phyloP scores from a whole-genome alignment of 2,113 vertebrate species.

The Phycodurus eques region DNA sequence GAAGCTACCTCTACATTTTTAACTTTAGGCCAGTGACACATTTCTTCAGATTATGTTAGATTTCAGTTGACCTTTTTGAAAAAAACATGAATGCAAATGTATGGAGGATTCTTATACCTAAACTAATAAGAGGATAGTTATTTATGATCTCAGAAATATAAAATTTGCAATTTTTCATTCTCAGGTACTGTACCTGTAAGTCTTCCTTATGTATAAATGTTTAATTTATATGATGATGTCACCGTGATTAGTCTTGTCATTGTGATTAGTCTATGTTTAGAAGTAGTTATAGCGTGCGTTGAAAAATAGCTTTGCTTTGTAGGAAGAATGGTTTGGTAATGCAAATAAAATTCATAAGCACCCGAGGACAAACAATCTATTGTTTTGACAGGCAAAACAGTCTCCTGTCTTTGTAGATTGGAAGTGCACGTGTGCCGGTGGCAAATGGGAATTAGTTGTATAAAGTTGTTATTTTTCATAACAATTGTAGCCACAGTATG shows the following conservation, averaged over 20 bases:
- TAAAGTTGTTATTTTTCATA: conserved; percentile 5
- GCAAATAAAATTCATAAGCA: conserved; percentile 66
- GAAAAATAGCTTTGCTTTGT: conserved; percentile 39
- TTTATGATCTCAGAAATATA: conserved; percentile 10
- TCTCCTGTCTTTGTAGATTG: conserved; percentile 10
- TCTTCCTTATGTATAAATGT: background rate
- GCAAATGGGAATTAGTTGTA: conserved; percentile 21
- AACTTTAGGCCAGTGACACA: background rate
- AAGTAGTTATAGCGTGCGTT: background rate
- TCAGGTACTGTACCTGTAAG: background rate
- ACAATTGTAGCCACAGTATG: conserved; percentile 1
- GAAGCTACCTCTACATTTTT: background rate
- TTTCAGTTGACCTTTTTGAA: conserved; percentile 16
- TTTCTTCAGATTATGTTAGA: conserved; percentile 1
- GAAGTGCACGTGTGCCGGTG: conserved; percentile 29
- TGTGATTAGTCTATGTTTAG: background rate
- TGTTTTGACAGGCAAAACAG: conserved; percentile 3
- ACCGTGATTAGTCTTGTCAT: background rate
- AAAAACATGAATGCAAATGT: conserved; percentile 23
- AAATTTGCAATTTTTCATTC: background rate
- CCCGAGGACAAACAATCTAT: conserved; percentile 64
- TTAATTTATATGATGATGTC: background rate
- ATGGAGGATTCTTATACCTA: background rate
- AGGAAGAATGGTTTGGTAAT: conserved; percentile 46
- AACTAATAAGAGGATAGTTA: conserved; percentile 4